phyloP scores from a whole-genome alignment of 30 jellyfish, hydroid and myxozoan species.

The Nemopilema nomurai region DNA sequence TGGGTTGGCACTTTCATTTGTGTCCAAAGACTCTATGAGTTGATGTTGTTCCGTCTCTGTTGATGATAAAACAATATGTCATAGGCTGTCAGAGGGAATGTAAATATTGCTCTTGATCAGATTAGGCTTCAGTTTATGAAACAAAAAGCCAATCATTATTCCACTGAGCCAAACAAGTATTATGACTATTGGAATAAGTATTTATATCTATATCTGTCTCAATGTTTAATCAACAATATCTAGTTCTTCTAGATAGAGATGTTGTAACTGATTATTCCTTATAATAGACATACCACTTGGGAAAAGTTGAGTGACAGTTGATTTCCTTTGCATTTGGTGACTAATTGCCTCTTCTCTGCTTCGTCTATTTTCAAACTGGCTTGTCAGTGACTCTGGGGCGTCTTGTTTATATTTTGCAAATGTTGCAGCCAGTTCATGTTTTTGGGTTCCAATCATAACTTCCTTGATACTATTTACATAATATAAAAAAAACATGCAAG shows the following conservation, averaged over 20 bases:
- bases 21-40: background rate
- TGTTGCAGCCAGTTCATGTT: background rate
- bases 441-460: background rate
- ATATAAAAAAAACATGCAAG: background rate
- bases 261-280: background rate
- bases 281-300: conserved; percentile 3
- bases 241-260: background rate
- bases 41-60: background rate
- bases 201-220: background rate
- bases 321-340: conserved; percentile 1
- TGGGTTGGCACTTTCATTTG: background rate
- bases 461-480: background rate
- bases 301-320: conserved; percentile 3
- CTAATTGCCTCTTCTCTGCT: conserved; percentile 17
- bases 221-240: background rate
- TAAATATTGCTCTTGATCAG: background rate
- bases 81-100: background rate
- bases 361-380: conserved; percentile 2
- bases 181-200: background rate
- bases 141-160: background rate
- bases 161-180: background rate
- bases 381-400: conserved; percentile 27
- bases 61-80: background rate
- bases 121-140: background rate
- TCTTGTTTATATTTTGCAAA: background rate